Percentiles rank a stretch among this genome's conserved stretches.
Evolutionary conservation across 1,140 invertebrate genomes (phyloP).

Genomic region (Drosophila biarmipes): DNA sequence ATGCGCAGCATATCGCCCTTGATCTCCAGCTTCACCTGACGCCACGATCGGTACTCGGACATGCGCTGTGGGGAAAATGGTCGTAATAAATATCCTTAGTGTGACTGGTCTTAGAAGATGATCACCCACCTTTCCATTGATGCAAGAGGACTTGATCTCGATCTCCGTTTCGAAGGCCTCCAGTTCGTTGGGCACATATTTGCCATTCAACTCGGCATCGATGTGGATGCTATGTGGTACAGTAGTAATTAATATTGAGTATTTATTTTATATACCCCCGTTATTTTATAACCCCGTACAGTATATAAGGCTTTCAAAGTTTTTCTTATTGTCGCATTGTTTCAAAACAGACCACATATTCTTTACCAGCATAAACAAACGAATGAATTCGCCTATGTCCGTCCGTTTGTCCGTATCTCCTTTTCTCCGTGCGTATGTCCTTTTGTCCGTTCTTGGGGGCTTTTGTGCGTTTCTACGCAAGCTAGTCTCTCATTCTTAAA

Average conservation of each 20-base stretch:
- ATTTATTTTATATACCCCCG: not conserved
- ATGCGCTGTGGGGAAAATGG: constrained; percentile 57
- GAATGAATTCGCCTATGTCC: too few species aligned
- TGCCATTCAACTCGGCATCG: constrained; percentile 77
- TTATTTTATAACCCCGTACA: too few species aligned
- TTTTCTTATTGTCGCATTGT: too few species aligned
- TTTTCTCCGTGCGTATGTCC: too few species aligned
- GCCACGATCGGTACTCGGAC: constrained; percentile 84
- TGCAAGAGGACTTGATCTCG: constrained; percentile 82
- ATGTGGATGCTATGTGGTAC: constrained; percentile 68
- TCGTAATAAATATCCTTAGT: not conserved
- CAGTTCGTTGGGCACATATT: constrained; percentile 81
- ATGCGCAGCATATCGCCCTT: constrained; percentile 80
- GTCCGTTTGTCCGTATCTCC: too few species aligned
- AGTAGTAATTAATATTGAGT: too few species aligned
- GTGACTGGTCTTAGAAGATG: not conserved
- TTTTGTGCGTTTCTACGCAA: too few species aligned
- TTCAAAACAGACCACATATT: too few species aligned
- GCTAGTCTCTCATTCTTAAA: too few species aligned
- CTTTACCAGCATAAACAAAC: too few species aligned
- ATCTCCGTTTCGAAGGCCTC: constrained; percentile 83
- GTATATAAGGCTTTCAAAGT: too few species aligned
- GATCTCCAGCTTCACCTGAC: constrained; percentile 81
- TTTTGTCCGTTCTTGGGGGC: too few species aligned
- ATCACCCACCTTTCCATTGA: constrained; percentile 75